Percentiles rank a stretch among this genome's conserved stretches.
Conservation (phyloP, 2,113 vertebrate genomes). For the Silurus glanis region DNA sequence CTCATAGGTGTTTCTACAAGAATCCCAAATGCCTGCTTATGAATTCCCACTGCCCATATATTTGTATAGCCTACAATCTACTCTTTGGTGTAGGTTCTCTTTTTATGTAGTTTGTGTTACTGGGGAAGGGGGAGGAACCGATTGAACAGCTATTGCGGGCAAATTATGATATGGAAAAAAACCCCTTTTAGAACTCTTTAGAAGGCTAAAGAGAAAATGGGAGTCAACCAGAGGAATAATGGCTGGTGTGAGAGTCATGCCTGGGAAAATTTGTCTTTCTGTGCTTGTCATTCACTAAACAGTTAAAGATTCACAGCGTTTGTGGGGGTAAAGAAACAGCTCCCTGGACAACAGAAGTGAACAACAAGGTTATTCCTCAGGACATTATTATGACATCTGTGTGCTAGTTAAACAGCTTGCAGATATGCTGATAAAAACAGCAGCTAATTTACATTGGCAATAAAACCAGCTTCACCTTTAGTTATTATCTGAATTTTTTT, state of each 20-base stretch:
- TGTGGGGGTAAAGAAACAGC: conserved; percentile 27
- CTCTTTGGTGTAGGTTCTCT: neutral
- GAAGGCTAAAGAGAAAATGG: conserved; percentile 45
- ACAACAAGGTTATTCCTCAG: conserved; percentile 66
- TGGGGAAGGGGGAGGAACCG: neutral
- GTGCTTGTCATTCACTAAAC: conserved; percentile 51
- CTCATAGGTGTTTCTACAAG: neutral
- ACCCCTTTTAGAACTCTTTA: neutral
- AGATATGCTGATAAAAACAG: conserved; percentile 62
- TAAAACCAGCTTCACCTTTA: conserved; percentile 64
- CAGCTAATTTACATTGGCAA: conserved; percentile 60
- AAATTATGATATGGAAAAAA: conserved; percentile 50
- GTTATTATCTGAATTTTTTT: conserved; percentile 67
- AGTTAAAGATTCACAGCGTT: conserved; percentile 56
- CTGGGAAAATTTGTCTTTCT: conserved; percentile 47
- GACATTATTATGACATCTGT: conserved; percentile 64
- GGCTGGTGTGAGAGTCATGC: conserved; percentile 48
- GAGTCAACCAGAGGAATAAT: conserved; percentile 47
- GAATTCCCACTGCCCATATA: conserved; percentile 1
- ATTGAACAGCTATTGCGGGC: conserved; percentile 43
- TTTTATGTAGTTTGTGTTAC: neutral
- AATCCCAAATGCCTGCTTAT: neutral
- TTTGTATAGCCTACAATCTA: neutral
- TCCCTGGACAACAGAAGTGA: conserved; percentile 53
- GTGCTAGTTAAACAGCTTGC: conserved; percentile 64